These are phyloP conservation scores for Unio pictorum DNA, from an alignment of 2,888 invertebrate genomes.

Conservation along the genomic window DNA sequence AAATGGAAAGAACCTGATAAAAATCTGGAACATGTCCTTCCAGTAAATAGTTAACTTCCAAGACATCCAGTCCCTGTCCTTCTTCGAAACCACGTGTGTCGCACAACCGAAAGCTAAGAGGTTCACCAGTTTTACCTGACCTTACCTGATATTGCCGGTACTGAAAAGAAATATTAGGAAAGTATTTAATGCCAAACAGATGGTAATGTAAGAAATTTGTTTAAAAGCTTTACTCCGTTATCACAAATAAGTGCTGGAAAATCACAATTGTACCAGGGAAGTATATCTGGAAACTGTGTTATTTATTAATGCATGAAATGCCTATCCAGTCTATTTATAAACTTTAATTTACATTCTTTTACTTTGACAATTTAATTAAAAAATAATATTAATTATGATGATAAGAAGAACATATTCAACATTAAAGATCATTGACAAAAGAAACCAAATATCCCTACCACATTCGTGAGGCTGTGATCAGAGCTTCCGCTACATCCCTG, in stretches of 20 bases:
- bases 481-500: conserved; percentile 35
- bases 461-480: conserved; percentile 34
- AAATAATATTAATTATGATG: too few species aligned
- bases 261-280: too few species aligned
- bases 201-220: too few species aligned
- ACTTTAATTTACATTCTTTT: too few species aligned
- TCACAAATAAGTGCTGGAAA: too few species aligned
- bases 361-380: too few species aligned
- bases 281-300: too few species aligned
- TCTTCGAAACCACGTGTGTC: conserved; percentile 40
- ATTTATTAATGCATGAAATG: too few species aligned
- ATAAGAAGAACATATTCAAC: too few species aligned
- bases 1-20: conserved; percentile 20
- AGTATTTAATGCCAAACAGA: neutral
- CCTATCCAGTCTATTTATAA: too few species aligned
- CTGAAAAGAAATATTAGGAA: conserved; percentile 6
- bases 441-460: conserved; percentile 5
- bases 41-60: conserved; percentile 27
- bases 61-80: conserved; percentile 27
- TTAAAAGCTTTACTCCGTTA: too few species aligned
- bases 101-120: conserved; percentile 32
- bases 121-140: conserved; percentile 11
- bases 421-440: too few species aligned
- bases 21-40: conserved; percentile 40
- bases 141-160: conserved; percentile 22